A percentile compares a stretch with the other conserved stretches of the same genome.
These are phyloP conservation scores for Paedocypris sp. DNA, from an alignment of 2,113 vertebrate genomes.

Conservation along the genomic window DNA sequence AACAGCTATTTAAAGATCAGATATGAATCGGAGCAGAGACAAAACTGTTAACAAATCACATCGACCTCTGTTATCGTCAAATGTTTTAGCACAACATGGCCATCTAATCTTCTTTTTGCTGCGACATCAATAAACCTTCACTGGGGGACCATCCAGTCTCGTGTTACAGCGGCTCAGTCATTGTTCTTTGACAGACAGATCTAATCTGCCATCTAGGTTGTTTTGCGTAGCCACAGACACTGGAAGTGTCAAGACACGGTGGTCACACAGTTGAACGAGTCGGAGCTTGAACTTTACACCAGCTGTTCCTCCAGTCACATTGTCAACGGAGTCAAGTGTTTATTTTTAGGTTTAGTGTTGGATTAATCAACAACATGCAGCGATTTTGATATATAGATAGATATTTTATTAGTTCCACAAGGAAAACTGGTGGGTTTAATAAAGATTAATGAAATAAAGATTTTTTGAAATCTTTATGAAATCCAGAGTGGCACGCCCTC, in stretches of 20 bases:
- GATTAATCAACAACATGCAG: too few species aligned
- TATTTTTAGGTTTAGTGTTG: too few species aligned
- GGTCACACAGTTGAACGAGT: background rate
- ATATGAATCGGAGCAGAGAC: background rate
- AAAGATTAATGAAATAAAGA: too few species aligned
- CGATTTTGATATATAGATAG: too few species aligned
- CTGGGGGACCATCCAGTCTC: conserved; percentile 42
- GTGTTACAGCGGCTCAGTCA: conserved; percentile 37
- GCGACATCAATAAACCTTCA: conserved; percentile 20
- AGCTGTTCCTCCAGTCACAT: conserved; percentile 1
- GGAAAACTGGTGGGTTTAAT: too few species aligned
- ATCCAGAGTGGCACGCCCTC: too few species aligned
- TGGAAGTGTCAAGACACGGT: too few species aligned
- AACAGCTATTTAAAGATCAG: background rate
- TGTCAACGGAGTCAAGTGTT: too few species aligned
- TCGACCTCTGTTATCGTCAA: background rate
- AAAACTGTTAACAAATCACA: background rate
- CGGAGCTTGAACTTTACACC: background rate
- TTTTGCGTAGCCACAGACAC: conserved; percentile 47
- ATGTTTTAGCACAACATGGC: conserved; percentile 1
- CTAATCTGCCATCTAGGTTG: conserved; percentile 37
- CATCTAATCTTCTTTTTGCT: conserved; percentile 17
- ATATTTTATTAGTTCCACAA: too few species aligned
- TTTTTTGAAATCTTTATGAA: too few species aligned
- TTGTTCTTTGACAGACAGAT: conserved; percentile 28